phyloP scores from a whole-genome alignment of 2,113 vertebrate species.

The Notiomystis cincta region DNA sequence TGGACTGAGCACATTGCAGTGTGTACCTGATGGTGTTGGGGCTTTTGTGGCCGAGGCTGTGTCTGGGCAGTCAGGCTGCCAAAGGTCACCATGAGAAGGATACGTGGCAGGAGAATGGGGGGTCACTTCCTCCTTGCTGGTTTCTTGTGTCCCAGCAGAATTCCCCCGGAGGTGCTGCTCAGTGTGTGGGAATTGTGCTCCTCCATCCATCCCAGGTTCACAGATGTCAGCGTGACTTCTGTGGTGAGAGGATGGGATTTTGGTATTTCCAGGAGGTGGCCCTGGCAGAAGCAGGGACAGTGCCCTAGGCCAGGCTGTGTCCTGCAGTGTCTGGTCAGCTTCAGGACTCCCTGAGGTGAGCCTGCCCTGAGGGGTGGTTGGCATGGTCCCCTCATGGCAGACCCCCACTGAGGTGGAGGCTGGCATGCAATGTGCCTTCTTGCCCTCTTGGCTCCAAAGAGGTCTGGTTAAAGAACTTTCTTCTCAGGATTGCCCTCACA shows the following conservation, averaged over 20 bases:
- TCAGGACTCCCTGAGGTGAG: not conserved
- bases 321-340: fast-evolving
- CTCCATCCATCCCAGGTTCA: not conserved
- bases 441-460: not conserved
- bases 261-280: not conserved
- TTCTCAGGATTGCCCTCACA: not conserved
- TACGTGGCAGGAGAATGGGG: fast-evolving
- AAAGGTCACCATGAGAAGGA: not conserved
- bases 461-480: not conserved
- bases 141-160: not conserved
- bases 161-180: not conserved
- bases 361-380: not conserved
- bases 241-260: not conserved
- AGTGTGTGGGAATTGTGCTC: not conserved
- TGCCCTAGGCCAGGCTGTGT: not conserved
- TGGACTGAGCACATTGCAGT: fast-evolving
- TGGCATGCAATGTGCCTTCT: not conserved
- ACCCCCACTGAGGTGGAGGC: not conserved
- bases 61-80: not conserved
- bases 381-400: not conserved
- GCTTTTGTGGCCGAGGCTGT: not conserved
- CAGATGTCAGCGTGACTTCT: not conserved
- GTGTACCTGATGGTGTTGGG: not conserved
- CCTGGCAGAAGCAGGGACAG: not conserved
- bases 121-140: not conserved